A percentile compares a stretch with the other conserved stretches of the same genome.
Conservation (phyloP, 2,113 vertebrate genomes). For the Cochlearius cochlearius region DNA sequence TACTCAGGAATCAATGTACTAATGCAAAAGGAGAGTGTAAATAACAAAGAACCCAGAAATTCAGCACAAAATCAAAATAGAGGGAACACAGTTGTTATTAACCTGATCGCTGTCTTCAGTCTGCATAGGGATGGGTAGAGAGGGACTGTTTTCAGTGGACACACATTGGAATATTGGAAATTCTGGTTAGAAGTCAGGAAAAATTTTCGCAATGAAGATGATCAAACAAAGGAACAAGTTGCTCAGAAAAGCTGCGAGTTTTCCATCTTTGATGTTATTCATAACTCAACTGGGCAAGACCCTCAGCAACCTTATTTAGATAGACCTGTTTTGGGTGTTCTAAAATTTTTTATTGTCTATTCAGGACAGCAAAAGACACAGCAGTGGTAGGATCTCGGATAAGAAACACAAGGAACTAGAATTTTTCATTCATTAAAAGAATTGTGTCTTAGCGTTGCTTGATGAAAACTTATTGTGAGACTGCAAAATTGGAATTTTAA, state of each 20-base stretch:
- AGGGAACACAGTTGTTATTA: background rate
- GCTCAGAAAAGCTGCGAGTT: background rate
- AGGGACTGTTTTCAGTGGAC: fast-evolving
- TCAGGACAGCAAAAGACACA: background rate
- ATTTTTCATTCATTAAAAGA: background rate
- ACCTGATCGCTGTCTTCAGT: background rate
- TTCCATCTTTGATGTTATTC: background rate
- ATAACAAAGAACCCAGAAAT: background rate
- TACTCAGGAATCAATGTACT: background rate
- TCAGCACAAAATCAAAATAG: background rate
- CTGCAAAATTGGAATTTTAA: background rate
- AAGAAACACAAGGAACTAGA: background rate
- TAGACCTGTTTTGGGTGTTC: background rate
- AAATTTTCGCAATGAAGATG: fast-evolving
- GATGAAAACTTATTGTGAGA: background rate
- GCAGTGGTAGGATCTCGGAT: background rate
- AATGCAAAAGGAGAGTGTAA: background rate
- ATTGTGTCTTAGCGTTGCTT: background rate
- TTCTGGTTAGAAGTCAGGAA: background rate
- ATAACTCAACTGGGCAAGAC: background rate
- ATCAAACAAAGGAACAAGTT: background rate
- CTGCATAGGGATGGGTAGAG: background rate
- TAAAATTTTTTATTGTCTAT: background rate
- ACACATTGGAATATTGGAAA: background rate
- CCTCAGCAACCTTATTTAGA: background rate